These are phyloP conservation scores for Zeugodacus cucurbitae DNA, from an alignment of 1,140 invertebrate species.

Conservation along the genomic window DNA sequence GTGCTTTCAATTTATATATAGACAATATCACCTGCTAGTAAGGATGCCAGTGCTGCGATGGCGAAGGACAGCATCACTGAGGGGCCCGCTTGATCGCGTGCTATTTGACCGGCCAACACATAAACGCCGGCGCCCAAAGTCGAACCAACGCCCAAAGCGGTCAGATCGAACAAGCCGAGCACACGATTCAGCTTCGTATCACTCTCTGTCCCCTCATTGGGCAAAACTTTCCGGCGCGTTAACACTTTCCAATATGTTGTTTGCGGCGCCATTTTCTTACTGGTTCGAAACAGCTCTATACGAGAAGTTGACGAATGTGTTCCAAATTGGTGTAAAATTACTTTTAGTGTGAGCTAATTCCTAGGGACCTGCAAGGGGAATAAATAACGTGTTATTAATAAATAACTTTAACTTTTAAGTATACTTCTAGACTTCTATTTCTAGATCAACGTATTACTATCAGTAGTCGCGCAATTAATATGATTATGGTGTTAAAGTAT, in stretches of 20 bases:
- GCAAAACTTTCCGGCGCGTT: conserved; percentile 57
- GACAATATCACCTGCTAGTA: conserved; percentile 77
- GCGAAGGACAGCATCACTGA: conserved; percentile 86
- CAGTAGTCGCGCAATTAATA: background rate
- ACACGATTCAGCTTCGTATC: conserved; percentile 67
- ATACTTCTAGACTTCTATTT: background rate
- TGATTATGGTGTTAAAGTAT: background rate
- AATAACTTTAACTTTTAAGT: too few species aligned
- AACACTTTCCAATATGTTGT: conserved; percentile 61
- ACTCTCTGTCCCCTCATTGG: conserved; percentile 53
- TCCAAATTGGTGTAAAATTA: too few species aligned
- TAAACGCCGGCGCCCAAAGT: conserved; percentile 91
- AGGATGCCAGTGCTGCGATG: conserved; percentile 85
- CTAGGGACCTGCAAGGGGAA: too few species aligned
- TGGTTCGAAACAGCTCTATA: background rate
- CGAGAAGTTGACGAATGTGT: too few species aligned
- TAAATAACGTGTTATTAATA: too few species aligned
- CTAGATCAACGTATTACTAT: background rate
- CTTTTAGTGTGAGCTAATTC: too few species aligned
- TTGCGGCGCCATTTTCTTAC: conserved; percentile 52
- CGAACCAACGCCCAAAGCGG: conserved; percentile 83
- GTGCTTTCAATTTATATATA: conserved; percentile 67
- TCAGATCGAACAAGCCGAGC: conserved; percentile 80
- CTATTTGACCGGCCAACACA: conserved; percentile 87
- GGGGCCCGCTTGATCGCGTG: conserved; percentile 81